These are phyloP conservation scores for Paralichthys olivaceus DNA, from an alignment of 2,113 vertebrate genomes.

Conservation along the genomic window DNA sequence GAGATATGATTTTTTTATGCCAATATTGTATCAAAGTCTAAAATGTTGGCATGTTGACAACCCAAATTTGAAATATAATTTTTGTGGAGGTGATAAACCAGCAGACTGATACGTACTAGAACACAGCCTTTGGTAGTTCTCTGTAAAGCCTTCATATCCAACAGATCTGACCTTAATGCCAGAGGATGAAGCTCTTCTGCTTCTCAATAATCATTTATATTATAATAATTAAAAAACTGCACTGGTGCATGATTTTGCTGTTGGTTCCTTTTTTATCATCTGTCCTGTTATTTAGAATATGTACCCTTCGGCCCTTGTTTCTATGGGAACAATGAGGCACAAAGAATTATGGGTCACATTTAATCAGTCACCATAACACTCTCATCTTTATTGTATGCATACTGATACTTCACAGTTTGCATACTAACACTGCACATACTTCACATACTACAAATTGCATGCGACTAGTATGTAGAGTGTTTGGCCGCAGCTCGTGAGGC, in stretches of 20 bases:
- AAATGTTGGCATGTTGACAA: not conserved
- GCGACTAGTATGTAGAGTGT: constrained; percentile 27
- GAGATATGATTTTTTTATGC: no score
- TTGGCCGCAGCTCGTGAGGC: not conserved
- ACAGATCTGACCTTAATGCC: not conserved
- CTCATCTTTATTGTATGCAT: constrained; percentile 1
- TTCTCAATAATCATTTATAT: not conserved
- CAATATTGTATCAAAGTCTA: no score
- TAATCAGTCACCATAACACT: not conserved
- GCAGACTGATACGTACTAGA: not conserved
- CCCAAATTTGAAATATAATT: not conserved
- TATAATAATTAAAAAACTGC: not conserved
- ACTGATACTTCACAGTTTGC: not conserved
- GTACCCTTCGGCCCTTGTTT: not conserved
- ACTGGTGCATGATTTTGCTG: not conserved
- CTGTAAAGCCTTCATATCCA: not conserved
- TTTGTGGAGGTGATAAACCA: not conserved
- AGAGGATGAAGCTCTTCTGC: not conserved
- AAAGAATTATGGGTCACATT: constrained; percentile 11
- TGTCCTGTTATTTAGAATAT: not conserved
- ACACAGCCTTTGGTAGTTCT: not conserved
- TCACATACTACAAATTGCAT: not conserved
- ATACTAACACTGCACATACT: constrained; percentile 8
- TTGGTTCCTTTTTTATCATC: not conserved
- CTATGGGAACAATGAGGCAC: constrained; percentile 8